A percentile compares a stretch with the other conserved stretches of the same genome.
These are phyloP conservation scores for Nettapus auritus DNA, from an alignment of 2,113 vertebrate genomes.

Conservation along the genomic window DNA sequence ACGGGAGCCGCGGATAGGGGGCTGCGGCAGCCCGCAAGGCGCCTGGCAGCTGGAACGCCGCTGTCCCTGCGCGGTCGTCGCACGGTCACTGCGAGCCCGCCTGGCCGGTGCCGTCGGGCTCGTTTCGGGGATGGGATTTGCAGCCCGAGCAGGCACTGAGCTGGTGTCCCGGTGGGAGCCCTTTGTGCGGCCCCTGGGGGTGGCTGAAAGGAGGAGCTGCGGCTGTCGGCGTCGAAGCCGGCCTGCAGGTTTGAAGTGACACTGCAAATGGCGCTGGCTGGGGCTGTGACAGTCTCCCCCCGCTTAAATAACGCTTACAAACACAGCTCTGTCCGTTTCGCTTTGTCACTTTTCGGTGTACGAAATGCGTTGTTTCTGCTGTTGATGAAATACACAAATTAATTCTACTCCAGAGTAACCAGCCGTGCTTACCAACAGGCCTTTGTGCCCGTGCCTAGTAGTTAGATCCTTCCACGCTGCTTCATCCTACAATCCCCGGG, in stretches of 20 bases:
- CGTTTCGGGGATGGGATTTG: background rate
- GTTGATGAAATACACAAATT: background rate
- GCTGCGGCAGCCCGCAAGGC: background rate
- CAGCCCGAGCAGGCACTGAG: background rate
- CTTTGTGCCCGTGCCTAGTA: background rate
- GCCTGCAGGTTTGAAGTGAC: background rate
- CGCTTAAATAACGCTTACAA: background rate
- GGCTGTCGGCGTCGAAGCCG: background rate
- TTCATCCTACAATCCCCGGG: accelerated
- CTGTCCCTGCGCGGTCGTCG: background rate
- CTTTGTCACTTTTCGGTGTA: background rate
- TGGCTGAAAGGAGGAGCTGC: background rate
- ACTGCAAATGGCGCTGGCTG: background rate
- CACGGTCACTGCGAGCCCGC: background rate
- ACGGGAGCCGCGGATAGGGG: background rate
- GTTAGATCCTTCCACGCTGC: background rate
- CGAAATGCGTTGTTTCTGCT: background rate
- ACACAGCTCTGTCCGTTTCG: background rate
- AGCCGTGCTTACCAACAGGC: background rate
- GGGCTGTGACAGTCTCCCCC: background rate
- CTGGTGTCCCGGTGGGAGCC: background rate
- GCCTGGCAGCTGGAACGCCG: accelerated
- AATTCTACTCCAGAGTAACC: background rate
- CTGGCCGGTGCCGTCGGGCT: background rate
- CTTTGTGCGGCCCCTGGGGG: background rate